Conservation (phyloP, 2,113 vertebrate genomes). For the Mesitornis unicolor region DNA sequence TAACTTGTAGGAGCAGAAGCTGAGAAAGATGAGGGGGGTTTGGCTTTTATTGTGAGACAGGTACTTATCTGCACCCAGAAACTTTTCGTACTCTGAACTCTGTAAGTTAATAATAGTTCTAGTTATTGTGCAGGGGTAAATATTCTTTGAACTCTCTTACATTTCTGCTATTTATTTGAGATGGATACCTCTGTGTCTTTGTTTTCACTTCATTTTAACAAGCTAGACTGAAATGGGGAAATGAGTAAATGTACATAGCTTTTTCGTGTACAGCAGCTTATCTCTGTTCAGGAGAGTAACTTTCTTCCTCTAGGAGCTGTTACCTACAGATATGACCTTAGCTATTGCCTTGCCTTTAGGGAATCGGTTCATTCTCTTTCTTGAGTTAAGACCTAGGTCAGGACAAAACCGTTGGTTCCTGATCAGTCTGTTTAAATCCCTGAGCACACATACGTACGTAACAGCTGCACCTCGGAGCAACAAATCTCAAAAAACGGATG, state of each 20-base stretch:
- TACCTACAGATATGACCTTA: accelerated
- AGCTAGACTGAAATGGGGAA: neutral
- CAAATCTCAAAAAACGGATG: accelerated
- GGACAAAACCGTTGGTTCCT: accelerated
- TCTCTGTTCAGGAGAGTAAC: neutral
- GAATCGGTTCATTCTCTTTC: accelerated
- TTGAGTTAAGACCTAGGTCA: neutral
- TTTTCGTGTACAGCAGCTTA: too few species aligned
- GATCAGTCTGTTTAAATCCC: neutral
- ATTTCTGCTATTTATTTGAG: neutral
- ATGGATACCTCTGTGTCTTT: neutral
- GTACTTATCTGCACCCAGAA: neutral
- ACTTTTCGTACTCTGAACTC: neutral
- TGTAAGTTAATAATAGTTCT: neutral
- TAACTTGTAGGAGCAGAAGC: neutral
- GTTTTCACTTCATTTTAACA: neutral
- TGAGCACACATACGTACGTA: accelerated
- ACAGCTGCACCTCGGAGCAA: neutral
- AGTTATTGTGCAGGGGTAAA: neutral
- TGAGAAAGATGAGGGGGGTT: neutral
- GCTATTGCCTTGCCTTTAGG: neutral
- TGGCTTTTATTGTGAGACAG: neutral
- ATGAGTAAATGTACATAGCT: neutral
- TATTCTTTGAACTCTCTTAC: neutral
- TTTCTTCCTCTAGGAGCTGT: neutral